A percentile compares a stretch with the other conserved stretches of the same genome.
phyloP scores from a whole-genome alignment of 2,113 vertebrate species.

The Catagonus wagneri region DNA sequence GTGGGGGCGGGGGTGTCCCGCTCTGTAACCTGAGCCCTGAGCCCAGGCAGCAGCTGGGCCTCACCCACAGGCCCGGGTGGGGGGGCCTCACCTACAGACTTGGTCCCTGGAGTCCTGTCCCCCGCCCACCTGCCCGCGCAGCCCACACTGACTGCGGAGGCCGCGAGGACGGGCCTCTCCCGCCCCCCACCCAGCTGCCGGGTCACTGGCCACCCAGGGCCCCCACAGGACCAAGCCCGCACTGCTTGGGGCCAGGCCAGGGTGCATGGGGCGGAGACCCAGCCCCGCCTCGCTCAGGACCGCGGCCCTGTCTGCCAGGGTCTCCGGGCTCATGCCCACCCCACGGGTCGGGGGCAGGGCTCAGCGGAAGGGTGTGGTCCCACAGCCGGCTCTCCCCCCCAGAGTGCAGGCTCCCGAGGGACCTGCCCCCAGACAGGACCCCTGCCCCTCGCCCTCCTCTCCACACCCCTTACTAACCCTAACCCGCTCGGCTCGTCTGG shows the following conservation, averaged over 20 bases:
- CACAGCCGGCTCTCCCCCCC: background rate
- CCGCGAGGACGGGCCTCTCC: rapidly evolving
- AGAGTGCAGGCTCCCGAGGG: rapidly evolving
- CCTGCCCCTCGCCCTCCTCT: background rate
- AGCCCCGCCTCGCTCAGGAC: rapidly evolving
- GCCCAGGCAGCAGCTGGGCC: slow-evolving; percentile 39
- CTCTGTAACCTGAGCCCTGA: slow-evolving; percentile 62
- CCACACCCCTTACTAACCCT: background rate
- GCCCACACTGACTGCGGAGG: background rate
- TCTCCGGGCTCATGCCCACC: rapidly evolving
- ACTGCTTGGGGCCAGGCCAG: rapidly evolving
- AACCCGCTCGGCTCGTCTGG: rapidly evolving
- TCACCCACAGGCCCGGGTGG: background rate
- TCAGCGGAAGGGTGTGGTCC: background rate
- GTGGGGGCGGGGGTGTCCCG: slow-evolving; percentile 43
- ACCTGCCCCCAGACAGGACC: too few species aligned
- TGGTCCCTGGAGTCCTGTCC: rapidly evolving
- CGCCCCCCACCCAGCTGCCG: background rate
- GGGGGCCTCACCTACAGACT: background rate
- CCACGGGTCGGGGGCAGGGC: too few species aligned
- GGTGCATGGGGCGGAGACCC: rapidly evolving
- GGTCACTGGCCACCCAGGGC: rapidly evolving
- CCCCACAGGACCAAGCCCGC: rapidly evolving
- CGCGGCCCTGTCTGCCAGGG: rapidly evolving
- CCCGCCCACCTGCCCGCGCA: background rate